These are phyloP conservation scores for Drosophila hamatofila DNA, from an alignment of 2,888 invertebrate genomes.

Conservation along the genomic window DNA sequence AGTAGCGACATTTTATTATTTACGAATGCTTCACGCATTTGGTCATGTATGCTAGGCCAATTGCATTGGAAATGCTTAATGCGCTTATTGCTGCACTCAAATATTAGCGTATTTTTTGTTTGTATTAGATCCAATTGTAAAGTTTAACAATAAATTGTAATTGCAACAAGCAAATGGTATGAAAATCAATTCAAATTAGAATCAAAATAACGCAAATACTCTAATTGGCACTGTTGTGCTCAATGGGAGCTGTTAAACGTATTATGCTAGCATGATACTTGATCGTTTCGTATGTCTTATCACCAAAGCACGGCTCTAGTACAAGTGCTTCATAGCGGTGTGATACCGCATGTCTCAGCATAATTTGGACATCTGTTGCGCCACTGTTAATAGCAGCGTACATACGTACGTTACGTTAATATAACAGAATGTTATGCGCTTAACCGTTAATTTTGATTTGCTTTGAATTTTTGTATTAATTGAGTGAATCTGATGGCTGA, in stretches of 20 bases:
- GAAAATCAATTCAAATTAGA: conserved; percentile 49
- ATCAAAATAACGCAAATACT: conserved; percentile 53
- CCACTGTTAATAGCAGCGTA: neutral
- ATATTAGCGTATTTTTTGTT: conserved; percentile 4
- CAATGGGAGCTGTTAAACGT: conserved; percentile 15
- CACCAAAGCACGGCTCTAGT: neutral
- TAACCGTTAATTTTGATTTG: neutral
- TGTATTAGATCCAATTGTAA: conserved; percentile 7
- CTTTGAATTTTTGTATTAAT: neutral
- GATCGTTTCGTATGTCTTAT: neutral
- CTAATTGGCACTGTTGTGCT: conserved; percentile 47
- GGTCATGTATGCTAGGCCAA: conserved; percentile 39
- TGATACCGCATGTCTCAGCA: neutral
- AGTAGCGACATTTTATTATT: conserved; percentile 61
- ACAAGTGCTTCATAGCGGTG: neutral
- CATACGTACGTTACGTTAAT: neutral
- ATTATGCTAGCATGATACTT: conserved; percentile 8
- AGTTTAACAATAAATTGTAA: conserved; percentile 7
- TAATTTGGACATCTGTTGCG: neutral
- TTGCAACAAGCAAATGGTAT: conserved; percentile 8
- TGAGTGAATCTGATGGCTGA: no score
- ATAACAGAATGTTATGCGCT: neutral
- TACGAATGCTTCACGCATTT: conserved; percentile 62
- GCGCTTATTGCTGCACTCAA: neutral
- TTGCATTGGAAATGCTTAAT: conserved; percentile 29